These are phyloP conservation scores for Corydoras maculifer DNA, from an alignment of 2,113 vertebrate species.

Conservation along the genomic window DNA sequence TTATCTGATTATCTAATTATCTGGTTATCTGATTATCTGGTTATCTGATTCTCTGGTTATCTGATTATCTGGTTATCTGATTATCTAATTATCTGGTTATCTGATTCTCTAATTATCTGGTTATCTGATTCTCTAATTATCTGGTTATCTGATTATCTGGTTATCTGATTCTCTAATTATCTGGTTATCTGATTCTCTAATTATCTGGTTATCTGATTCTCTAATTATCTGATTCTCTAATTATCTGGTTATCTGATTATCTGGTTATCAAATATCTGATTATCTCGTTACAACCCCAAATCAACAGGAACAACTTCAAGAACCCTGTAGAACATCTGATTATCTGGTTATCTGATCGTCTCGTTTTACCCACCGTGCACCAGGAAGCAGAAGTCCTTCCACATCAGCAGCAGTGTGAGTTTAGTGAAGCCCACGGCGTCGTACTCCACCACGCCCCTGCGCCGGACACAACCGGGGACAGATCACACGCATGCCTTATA, in stretches of 20 bases:
- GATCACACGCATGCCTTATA: too few relatives aligned
- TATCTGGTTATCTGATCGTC: too few relatives aligned
- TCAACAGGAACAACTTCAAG: too few relatives aligned
- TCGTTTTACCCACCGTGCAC: conserved; percentile 80
- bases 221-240: neutral
- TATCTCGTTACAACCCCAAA: too few relatives aligned
- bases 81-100: neutral
- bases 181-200: too few relatives aligned
- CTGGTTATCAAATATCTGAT: too few relatives aligned
- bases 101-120: neutral
- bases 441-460: conserved; percentile 94
- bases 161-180: neutral
- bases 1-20: neutral
- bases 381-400: conserved; percentile 96
- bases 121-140: too few relatives aligned
- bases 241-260: neutral
- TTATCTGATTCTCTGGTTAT: neutral
- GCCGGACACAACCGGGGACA: neutral
- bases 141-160: neutral
- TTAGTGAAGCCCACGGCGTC: conserved; percentile 98
- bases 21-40: too few relatives aligned
- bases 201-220: too few relatives aligned
- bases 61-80: neutral
- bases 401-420: conserved; percentile 92
- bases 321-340: neutral